Base-by-base conservation (phyloP, 1,140 invertebrate species). In the Zaprionus kolodkinae region DNA sequence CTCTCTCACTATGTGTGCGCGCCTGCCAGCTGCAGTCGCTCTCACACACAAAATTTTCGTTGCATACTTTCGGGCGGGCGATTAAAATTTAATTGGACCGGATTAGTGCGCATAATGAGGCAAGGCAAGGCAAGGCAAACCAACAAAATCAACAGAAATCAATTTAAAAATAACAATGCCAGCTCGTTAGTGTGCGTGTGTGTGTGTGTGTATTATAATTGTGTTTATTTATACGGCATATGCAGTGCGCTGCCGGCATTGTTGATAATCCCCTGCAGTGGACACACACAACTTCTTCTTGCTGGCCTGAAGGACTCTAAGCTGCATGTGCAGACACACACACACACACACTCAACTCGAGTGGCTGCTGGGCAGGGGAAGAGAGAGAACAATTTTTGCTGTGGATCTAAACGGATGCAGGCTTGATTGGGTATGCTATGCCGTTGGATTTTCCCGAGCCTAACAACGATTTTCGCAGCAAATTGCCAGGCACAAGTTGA, bases 61-160 rank as follows among this genome's bases (percentile, higher is more conserved):
- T 54, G 80, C 80, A 88, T 87, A 87, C 84, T 87, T 79, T 87
- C 54, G 15, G 83, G 83, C 68, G 45, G 21, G 13, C 6, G 21
- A 11, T 13, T 36, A 2, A 40, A 40, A 11, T 57, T 57, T 43
- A 55, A 55, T 54, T 54, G n/a, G 7, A 27, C n/a, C 12, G 11
- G 21, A 30, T 55, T 55, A 50, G 17, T 50, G 17, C 11, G 45
- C 21, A 45, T 45, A 45, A 45, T 45, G 40, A 7, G 40, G 40
- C 40, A 15, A 1, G 21, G 21, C 21, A 2, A 21, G 40, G 40
- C 40, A 1, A 15, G 15, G 13, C n/a, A 45, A 21, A 21, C 21
- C 21, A 21, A 21, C 21, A 21, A 45, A 45, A 45, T 45, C 40
- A 45, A 45, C n/a, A 45, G 40, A 45, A 45, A 45, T 45, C 40